Conservation (phyloP, 2,797 vertebrate genomes). For the Sebastes dallii region DNA sequence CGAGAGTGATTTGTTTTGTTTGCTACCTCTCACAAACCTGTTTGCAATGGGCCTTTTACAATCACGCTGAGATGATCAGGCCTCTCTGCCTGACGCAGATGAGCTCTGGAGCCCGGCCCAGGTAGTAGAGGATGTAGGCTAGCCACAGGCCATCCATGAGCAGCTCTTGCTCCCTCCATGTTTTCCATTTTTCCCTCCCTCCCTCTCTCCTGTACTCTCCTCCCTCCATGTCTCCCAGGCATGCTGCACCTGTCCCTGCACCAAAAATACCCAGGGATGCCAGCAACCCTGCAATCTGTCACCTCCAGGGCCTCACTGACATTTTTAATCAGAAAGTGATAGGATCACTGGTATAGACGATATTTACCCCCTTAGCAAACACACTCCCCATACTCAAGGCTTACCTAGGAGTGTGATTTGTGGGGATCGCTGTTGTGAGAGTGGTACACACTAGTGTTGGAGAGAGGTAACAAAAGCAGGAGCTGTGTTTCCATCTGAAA, state of each 20-base stretch:
- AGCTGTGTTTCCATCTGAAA: slow-evolving; percentile 59
- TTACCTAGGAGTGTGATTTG: slow-evolving; percentile 68
- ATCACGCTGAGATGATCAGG: slow-evolving; percentile 69
- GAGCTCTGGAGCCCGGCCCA: slow-evolving; percentile 72
- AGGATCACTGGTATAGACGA: slow-evolving; percentile 69
- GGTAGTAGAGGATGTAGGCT: slow-evolving; percentile 57
- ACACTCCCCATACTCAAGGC: slow-evolving; percentile 62
- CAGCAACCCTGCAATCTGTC: slow-evolving; percentile 80
- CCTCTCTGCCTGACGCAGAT: slow-evolving; percentile 70
- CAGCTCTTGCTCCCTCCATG: slow-evolving; percentile 53
- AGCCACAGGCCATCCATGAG: slow-evolving; percentile 71
- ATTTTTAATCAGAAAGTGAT: slow-evolving; percentile 83
- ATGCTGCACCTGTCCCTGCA: slow-evolving; percentile 80
- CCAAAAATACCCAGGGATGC: slow-evolving; percentile 79
- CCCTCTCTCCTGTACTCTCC: slow-evolving; percentile 36
- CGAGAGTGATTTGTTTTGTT: slow-evolving; percentile 65
- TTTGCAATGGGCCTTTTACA: slow-evolving; percentile 66
- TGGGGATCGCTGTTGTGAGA: slow-evolving; percentile 60
- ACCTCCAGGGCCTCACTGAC: slow-evolving; percentile 78
- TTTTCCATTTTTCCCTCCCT: slow-evolving; percentile 56
- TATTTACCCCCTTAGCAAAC: slow-evolving; percentile 78
- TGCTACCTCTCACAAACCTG: slow-evolving; percentile 49
- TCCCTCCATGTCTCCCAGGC: slow-evolving; percentile 73
- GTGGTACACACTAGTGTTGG: slow-evolving; percentile 57
- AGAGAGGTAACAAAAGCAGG: slow-evolving; percentile 61